Percentiles rank a stretch among this genome's conserved stretches.
Conservation (phyloP, 2,113 vertebrate genomes). For the Myrmecophaga tridactyla region DNA sequence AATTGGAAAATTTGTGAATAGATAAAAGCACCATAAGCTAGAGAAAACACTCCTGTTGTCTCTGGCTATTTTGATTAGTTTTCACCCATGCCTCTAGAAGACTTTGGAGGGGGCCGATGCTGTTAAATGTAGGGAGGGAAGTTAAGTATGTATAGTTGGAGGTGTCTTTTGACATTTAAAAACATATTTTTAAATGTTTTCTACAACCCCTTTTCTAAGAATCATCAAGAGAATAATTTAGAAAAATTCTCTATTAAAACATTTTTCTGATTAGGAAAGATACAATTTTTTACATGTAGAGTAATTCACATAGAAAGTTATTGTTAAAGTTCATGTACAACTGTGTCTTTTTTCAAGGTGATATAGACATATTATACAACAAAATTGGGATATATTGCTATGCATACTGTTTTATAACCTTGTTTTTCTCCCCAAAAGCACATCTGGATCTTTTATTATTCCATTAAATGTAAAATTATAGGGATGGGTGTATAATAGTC, state of each 20-base stretch:
- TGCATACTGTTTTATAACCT: background rate
- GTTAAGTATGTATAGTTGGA: background rate
- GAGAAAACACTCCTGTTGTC: background rate
- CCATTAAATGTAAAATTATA: too few species aligned
- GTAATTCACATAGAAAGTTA: background rate
- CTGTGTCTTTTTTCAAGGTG: background rate
- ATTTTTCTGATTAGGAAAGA: background rate
- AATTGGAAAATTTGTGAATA: background rate
- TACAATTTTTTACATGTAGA: too few species aligned
- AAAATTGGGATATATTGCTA: background rate
- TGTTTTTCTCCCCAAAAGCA: too few species aligned
- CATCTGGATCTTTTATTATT: too few species aligned
- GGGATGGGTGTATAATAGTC: background rate
- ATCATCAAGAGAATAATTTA: background rate
- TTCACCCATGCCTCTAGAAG: background rate
- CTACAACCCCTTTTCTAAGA: background rate
- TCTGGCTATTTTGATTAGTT: background rate
- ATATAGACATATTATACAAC: background rate
- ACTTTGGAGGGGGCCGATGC: background rate
- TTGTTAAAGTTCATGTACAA: background rate
- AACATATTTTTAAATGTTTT: background rate
- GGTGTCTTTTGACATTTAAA: background rate
- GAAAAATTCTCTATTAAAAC: background rate
- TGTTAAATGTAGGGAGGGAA: background rate
- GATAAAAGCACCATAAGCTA: background rate